Evolutionary conservation across 1,140 invertebrate genomes (phyloP).

Genomic region (Chionoecetes opilio): DNA sequence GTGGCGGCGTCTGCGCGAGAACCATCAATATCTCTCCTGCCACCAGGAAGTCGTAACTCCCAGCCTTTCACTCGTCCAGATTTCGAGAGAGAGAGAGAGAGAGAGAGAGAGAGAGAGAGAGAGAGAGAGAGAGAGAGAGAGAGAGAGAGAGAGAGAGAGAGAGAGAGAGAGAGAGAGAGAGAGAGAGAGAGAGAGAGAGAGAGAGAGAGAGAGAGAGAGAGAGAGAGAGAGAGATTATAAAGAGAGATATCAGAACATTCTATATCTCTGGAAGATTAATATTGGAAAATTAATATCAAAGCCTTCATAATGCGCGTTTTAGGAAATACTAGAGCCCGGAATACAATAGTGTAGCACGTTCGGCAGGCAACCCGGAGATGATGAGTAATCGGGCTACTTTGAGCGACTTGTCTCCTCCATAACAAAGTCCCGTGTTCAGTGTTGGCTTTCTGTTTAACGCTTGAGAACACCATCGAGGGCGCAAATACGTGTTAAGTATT

Average conservation of each 20-base stretch:
- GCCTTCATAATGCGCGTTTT: neutral
- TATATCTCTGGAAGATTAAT: neutral
- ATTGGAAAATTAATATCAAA: neutral
- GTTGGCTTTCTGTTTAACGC: neutral
- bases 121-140: too few species aligned
- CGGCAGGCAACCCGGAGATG: neutral
- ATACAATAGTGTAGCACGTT: neutral
- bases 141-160: too few species aligned
- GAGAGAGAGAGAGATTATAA: too few species aligned
- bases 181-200: conserved; percentile 9
- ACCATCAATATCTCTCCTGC: conserved; percentile 19
- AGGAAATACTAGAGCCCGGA: neutral
- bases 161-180: neutral
- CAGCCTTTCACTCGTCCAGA: neutral
- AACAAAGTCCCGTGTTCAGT: neutral
- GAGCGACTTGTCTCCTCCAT: neutral
- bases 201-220: too few species aligned
- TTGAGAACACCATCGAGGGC: neutral
- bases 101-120: neutral
- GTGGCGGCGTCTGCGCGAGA: neutral
- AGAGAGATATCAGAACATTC: neutral
- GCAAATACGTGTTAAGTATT: neutral
- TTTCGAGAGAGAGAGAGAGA: neutral
- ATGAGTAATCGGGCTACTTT: neutral
- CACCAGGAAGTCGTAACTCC: conserved; percentile 16